Evolutionary conservation across 2,113 vertebrate genomes (phyloP).

Genomic region (Numenius arquata): DNA sequence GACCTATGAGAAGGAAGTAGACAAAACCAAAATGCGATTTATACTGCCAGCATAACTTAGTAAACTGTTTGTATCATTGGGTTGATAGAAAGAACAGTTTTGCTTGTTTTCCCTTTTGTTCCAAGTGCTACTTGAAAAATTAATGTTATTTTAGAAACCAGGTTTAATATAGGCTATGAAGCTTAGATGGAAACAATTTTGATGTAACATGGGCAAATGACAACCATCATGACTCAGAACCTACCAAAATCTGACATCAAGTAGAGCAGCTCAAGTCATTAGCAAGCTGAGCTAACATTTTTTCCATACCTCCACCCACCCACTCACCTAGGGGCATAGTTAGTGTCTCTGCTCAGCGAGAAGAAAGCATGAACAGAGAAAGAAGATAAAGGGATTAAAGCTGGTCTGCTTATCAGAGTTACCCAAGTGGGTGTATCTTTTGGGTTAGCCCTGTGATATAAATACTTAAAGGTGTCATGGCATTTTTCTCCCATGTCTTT

Average conservation of each 20-base stretch:
- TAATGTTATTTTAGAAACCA: background rate
- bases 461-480: rapidly evolving
- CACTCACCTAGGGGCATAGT: background rate
- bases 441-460: background rate
- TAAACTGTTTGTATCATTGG: background rate
- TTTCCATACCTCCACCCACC: background rate
- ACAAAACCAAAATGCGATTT: background rate
- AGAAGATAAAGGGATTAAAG: background rate
- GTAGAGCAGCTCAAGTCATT: background rate
- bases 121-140: background rate
- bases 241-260: background rate
- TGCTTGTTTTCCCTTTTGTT: background rate
- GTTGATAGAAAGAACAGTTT: background rate
- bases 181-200: background rate
- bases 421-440: rapidly evolving
- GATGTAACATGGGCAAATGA: background rate
- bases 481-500: background rate
- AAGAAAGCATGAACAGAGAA: background rate
- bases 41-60: background rate
- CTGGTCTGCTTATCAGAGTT: background rate
- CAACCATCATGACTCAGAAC: background rate
- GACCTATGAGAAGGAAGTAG: background rate
- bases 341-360: background rate
- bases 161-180: background rate
- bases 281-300: background rate